Conservation (phyloP, 2,888 invertebrate genomes). For the Heliconius cydno region DNA sequence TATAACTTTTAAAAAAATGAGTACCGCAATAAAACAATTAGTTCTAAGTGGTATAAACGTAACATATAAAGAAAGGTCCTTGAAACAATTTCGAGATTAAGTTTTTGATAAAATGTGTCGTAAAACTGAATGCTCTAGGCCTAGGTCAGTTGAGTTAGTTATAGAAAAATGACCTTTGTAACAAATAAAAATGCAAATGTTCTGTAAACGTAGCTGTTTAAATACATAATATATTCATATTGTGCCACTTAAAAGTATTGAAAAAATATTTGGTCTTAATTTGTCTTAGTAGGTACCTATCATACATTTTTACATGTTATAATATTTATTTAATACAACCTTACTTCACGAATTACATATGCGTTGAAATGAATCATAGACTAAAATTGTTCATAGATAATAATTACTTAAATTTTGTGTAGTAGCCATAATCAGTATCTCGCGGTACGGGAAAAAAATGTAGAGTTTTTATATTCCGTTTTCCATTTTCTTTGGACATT, state of each 20-base stretch:
- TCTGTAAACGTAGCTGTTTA: constrained; percentile 17
- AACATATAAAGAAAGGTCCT: constrained; percentile 26
- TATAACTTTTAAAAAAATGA: background rate
- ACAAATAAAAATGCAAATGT: constrained; percentile 35
- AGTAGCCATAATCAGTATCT: no score
- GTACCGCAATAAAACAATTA: background rate
- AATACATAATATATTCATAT: constrained; percentile 11
- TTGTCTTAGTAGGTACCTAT: background rate
- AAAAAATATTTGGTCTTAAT: background rate
- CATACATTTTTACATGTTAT: no score
- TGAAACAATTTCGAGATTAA: constrained; percentile 41
- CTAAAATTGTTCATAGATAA: no score
- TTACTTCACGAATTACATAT: no score
- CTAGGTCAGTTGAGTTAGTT: constrained; percentile 40
- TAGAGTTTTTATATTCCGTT: no score
- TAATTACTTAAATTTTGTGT: no score
- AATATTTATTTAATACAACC: no score
- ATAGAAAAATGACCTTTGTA: constrained; percentile 36
- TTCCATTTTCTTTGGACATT: background rate
- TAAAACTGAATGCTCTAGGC: constrained; percentile 43
- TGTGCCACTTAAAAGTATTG: background rate
- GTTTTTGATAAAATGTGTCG: constrained; percentile 31
- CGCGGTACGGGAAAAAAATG: no score
- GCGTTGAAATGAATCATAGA: no score
- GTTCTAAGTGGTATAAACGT: background rate